These are phyloP conservation scores for Eristalinus aeneus DNA, from an alignment of 2,888 invertebrate species.

Conservation along the genomic window DNA sequence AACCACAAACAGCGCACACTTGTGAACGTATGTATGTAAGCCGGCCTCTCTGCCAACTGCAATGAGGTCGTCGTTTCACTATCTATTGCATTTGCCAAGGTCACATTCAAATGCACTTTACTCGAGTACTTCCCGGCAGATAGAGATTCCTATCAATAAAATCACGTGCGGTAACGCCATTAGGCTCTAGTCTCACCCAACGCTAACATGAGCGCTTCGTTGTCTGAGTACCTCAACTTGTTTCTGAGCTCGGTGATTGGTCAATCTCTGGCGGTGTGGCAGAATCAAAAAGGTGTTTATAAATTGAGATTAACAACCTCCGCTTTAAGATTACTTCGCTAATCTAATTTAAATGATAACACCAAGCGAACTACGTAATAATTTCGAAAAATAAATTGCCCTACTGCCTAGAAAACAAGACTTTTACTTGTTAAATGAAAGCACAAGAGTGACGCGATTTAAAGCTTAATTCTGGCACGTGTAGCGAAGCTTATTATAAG, in stretches of 20 bases:
- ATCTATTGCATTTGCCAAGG: conserved; percentile 42
- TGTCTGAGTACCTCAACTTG: neutral
- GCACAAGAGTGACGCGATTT: neutral
- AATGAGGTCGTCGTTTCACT: conserved; percentile 36
- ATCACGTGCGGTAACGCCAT: conserved; percentile 27
- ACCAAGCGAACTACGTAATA: conserved; percentile 2
- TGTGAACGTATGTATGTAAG: neutral
- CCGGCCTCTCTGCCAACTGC: conserved; percentile 23
- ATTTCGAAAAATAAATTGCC: neutral
- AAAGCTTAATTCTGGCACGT: conserved; percentile 21
- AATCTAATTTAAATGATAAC: neutral
- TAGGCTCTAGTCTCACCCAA: neutral
- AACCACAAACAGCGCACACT: neutral
- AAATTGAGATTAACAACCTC: conserved; percentile 9
- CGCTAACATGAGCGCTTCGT: conserved; percentile 6
- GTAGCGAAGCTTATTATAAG: neutral
- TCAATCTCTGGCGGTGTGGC: conserved; percentile 55
- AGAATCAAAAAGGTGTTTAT: conserved; percentile 22
- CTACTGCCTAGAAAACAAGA: too few relatives aligned
- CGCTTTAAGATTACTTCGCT: neutral
- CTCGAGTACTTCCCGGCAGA: neutral
- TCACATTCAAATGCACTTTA: conserved; percentile 45
- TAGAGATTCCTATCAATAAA: conserved; percentile 1
- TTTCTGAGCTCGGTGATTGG: conserved; percentile 41
- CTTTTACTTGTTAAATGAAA: conserved; percentile 24